Percentiles rank a stretch among this genome's conserved stretches.
phyloP scores from a whole-genome alignment of 1,140 invertebrate genomes.

The Metaphire vulgaris region DNA sequence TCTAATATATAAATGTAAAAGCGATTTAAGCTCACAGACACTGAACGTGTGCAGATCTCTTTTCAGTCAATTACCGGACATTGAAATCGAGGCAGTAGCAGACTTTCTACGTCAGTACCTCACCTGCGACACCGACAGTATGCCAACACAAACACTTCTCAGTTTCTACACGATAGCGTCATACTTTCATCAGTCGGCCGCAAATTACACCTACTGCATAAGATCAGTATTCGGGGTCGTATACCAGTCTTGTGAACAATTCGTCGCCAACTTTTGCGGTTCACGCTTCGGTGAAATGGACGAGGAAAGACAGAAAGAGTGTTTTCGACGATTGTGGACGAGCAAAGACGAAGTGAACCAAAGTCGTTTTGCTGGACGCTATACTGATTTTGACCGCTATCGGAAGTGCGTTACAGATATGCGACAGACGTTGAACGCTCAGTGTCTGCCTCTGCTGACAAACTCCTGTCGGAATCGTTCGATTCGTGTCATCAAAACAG shows the following conservation, averaged over 20 bases:
- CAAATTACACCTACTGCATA: neutral
- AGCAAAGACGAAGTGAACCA: neutral
- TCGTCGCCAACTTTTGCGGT: neutral
- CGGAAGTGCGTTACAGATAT: neutral
- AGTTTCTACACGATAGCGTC: neutral
- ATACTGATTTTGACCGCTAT: neutral
- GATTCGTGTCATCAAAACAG: neutral
- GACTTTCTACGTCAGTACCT: neutral
- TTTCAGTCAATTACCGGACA: neutral
- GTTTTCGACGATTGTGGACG: neutral
- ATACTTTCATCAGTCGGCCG: neutral
- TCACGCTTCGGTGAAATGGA: neutral
- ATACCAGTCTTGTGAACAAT: neutral
- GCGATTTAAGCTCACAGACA: neutral
- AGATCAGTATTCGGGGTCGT: neutral
- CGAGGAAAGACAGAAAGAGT: neutral
- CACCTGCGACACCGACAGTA: neutral
- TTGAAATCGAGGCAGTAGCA: neutral
- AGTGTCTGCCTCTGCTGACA: neutral
- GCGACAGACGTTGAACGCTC: neutral
- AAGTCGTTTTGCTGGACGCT: neutral
- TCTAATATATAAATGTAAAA: neutral
- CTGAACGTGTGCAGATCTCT: neutral
- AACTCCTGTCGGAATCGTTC: neutral
- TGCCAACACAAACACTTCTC: conserved; percentile 3